phyloP scores from a whole-genome alignment of 2,113 vertebrate genomes.

The Solea senegalensis region DNA sequence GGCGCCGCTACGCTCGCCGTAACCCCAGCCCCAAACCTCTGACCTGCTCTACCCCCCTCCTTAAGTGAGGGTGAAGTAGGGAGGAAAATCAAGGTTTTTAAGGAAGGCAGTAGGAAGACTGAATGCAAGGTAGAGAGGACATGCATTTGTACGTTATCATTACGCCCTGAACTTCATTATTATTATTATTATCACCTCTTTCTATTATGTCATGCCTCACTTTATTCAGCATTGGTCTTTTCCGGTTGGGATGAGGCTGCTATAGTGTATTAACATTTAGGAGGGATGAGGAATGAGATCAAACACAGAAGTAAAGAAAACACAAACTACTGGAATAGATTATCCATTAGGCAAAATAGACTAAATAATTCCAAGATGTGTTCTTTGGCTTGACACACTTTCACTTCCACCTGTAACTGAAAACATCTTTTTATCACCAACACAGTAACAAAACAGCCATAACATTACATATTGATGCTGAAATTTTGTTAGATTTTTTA shows the following conservation, averaged over 20 bases:
- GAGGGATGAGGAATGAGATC: background rate
- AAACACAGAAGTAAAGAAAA: conserved; percentile 37
- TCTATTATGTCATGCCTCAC: background rate
- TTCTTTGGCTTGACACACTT: conserved; percentile 54
- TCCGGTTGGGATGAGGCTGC: background rate
- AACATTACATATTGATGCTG: conserved; percentile 15
- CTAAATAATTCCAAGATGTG: conserved; percentile 56
- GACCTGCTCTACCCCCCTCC: conserved; percentile 26
- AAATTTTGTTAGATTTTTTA: conserved; percentile 2
- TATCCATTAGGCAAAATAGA: conserved; percentile 35
- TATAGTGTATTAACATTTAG: no score
- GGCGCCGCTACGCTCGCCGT: conserved; percentile 52
- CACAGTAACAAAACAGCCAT: background rate
- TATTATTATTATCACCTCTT: background rate
- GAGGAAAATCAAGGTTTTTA: conserved; percentile 13
- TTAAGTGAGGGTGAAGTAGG: conserved; percentile 42
- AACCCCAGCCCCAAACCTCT: conserved; percentile 58
- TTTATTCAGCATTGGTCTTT: conserved; percentile 10
- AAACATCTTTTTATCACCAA: conserved; percentile 55
- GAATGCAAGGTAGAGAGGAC: background rate
- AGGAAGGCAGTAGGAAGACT: conserved; percentile 3
- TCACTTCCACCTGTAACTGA: conserved; percentile 56
- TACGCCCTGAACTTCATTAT: conserved; percentile 4
- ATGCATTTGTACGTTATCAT: background rate
- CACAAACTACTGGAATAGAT: conserved; percentile 44